These are phyloP conservation scores for Mantis religiosa DNA, from an alignment of 2,888 invertebrate genomes.

Conservation along the genomic window DNA sequence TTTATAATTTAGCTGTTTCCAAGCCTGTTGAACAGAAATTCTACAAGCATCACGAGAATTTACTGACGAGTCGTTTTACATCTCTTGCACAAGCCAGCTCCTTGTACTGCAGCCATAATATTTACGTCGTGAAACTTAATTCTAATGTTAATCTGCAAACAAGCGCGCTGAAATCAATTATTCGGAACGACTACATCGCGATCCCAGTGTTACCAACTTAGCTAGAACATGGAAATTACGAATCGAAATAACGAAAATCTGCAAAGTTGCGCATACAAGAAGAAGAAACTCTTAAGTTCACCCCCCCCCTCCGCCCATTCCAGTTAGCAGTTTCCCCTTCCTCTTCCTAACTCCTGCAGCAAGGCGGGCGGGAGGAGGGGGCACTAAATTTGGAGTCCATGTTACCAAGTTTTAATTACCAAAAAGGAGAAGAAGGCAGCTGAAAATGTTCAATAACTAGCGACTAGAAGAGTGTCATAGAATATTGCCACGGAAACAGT, in stretches of 20 bases:
- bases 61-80: too few species aligned
- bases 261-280: not conserved
- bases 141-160: too few species aligned
- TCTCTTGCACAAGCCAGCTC: too few species aligned
- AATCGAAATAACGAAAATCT: not conserved
- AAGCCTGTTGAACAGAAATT: too few species aligned
- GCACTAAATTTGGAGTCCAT: not conserved
- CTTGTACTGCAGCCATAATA: not conserved
- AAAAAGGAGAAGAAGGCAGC: not conserved
- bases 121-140: not conserved
- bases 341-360: not conserved
- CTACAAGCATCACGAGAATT: too few species aligned
- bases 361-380: too few species aligned
- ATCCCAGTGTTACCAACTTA: not conserved
- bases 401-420: not conserved
- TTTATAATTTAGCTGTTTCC: too few species aligned
- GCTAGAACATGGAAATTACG: not conserved
- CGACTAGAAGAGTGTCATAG: not conserved
- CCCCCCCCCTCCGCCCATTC: too few species aligned
- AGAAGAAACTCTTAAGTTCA: not conserved
- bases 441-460: not conserved
- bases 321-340: not conserved
- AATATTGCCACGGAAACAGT: too few species aligned
- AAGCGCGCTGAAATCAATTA: not conserved
- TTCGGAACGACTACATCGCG: not conserved